phyloP scores from a whole-genome alignment of 2,888 invertebrate genomes.

The Netelia virgata region DNA sequence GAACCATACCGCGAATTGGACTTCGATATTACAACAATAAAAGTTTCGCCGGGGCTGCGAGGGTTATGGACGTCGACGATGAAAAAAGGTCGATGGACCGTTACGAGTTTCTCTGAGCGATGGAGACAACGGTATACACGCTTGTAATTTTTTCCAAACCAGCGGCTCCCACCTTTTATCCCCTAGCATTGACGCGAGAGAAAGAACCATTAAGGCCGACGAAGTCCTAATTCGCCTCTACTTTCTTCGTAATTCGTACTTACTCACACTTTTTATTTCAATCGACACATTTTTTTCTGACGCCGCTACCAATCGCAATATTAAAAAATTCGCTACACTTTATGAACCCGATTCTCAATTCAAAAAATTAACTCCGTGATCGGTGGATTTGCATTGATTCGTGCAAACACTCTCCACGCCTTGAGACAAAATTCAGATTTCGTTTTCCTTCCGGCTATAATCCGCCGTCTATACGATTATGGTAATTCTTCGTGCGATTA shows the following conservation, averaged over 20 bases:
- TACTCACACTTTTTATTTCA: neutral
- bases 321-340: neutral
- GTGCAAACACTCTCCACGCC: neutral
- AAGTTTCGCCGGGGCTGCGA: constrained; percentile 30
- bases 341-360: neutral
- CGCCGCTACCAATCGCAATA: neutral
- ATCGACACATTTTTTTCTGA: neutral
- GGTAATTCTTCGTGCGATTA: neutral
- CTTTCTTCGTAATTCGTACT: constrained; percentile 8
- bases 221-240: neutral
- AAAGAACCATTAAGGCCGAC: neutral
- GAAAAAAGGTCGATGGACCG: constrained; percentile 57
- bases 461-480: neutral
- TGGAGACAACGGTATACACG: constrained; percentile 38
- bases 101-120: constrained; percentile 41
- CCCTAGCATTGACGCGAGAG: constrained; percentile 12
- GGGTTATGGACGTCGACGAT: constrained; percentile 39
- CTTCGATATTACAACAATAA: constrained; percentile 34
- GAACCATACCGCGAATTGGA: constrained; percentile 28
- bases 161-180: neutral
- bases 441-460: neutral
- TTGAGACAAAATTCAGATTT: neutral
- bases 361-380: neutral
- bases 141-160: constrained; percentile 54
- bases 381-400: neutral